Conservation (phyloP, 2,888 invertebrate species). For the Drosophila colorata region DNA sequence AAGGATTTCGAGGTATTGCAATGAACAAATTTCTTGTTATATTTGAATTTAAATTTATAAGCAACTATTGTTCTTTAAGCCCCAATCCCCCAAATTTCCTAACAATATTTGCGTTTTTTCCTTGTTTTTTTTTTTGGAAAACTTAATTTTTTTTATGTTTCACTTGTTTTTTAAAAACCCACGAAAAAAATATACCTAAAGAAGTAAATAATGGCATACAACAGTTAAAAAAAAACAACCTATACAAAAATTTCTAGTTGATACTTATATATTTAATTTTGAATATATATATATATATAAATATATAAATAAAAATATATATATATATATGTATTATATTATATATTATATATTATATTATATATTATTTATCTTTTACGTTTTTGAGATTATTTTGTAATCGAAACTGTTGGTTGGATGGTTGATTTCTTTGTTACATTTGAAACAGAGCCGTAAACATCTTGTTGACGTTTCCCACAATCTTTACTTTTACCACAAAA, state of each 20-base stretch:
- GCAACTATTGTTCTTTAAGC: conserved; percentile 75
- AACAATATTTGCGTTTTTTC: conserved; percentile 37
- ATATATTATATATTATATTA: no score
- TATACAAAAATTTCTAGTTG: conserved; percentile 53
- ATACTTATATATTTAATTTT: conserved; percentile 41
- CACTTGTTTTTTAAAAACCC: conserved; percentile 34
- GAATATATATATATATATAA: conserved; percentile 48
- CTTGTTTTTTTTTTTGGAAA: background rate
- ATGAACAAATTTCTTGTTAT: conserved; percentile 79
- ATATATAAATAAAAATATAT: conserved; percentile 9
- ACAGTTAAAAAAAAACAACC: conserved; percentile 51
- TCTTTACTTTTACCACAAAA: conserved; percentile 1
- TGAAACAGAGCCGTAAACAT: conserved; percentile 57
- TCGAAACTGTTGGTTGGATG: conserved; percentile 72
- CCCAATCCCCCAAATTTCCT: conserved; percentile 27
- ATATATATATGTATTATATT: conserved; percentile 41
- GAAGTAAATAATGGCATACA: conserved; percentile 21
- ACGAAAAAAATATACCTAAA: conserved; percentile 50
- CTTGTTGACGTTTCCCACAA: conserved; percentile 45
- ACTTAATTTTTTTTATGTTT: conserved; percentile 54
- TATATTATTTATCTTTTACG: conserved; percentile 59
- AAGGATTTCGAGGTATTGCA: conserved; percentile 86
- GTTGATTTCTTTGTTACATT: conserved; percentile 74
- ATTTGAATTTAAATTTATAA: conserved; percentile 80
- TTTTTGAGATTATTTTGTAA: conserved; percentile 50